These are phyloP conservation scores for Lineus longissimus DNA, from an alignment of 1,140 invertebrate genomes.

Conservation along the genomic window DNA sequence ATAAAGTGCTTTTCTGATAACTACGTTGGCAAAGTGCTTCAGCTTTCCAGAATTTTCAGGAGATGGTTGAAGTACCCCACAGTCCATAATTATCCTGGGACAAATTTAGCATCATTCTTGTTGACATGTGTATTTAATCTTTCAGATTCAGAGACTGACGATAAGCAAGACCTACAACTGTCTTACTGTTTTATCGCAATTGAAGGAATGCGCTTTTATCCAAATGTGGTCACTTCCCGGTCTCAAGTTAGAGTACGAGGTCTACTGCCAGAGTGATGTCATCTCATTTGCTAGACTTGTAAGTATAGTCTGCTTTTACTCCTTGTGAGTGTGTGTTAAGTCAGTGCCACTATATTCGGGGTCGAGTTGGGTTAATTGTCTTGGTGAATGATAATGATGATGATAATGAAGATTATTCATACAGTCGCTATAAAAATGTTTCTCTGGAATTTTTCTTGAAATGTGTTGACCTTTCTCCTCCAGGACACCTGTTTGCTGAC, in stretches of 20 bases:
- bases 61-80: too few species aligned
- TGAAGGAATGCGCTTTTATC: constrained; percentile 33
- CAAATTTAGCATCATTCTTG: neutral
- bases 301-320: constrained; percentile 10
- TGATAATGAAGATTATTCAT: too few species aligned
- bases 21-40: too few species aligned
- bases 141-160: constrained; percentile 39
- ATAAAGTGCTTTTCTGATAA: neutral
- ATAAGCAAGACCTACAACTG: constrained; percentile 38
- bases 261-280: constrained; percentile 39
- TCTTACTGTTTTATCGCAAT: constrained; percentile 34
- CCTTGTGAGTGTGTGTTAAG: too few species aligned
- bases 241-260: constrained; percentile 39
- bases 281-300: constrained; percentile 40
- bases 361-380: too few species aligned
- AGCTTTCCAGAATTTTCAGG: too few species aligned
- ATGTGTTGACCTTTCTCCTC: constrained; percentile 7
- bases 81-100: neutral
- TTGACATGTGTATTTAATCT: neutral
- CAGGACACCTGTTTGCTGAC: constrained; percentile 36
- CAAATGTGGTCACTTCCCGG: constrained; percentile 49
- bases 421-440: too few species aligned
- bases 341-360: too few species aligned
- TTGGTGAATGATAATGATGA: too few species aligned
- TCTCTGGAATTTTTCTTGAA: neutral